Evolutionary conservation across 2,888 invertebrate species (phyloP).

Genomic region (Torymus texanus): DNA sequence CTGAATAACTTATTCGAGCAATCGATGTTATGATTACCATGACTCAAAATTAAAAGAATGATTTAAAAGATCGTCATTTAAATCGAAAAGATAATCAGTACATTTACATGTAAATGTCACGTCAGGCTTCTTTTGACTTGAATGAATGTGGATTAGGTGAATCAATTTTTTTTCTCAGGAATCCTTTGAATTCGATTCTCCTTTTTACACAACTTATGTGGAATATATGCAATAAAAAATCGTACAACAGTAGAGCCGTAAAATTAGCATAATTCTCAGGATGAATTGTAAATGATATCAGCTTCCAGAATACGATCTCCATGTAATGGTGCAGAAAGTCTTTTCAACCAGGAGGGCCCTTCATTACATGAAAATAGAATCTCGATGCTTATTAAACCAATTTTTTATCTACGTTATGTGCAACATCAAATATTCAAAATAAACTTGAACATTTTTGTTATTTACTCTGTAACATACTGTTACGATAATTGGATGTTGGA

Average conservation of each 20-base stretch:
- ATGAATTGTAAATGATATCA: conserved; percentile 21
- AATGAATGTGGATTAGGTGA: not conserved
- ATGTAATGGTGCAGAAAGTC: not conserved
- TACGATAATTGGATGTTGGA: not conserved
- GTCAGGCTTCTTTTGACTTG: not conserved
- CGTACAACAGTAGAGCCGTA: conserved; percentile 14
- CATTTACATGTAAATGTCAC: conserved; percentile 10
- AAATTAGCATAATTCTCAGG: conserved; percentile 17
- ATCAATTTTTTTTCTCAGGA: conserved; percentile 4
- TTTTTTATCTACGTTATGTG: not conserved
- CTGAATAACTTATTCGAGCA: not conserved
- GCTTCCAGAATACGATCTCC: not conserved
- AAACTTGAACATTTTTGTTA: conserved; percentile 1
- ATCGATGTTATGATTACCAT: not conserved
- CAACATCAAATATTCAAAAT: not conserved
- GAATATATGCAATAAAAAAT: conserved; percentile 8
- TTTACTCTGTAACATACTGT: not conserved
- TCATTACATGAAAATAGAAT: not conserved
- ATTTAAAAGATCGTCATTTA: not conserved
- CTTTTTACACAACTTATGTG: conserved; percentile 1
- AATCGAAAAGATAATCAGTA: conserved; percentile 1
- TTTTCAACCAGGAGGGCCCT: not conserved
- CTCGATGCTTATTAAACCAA: not conserved
- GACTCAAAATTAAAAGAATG: not conserved
- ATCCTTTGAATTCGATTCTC: not conserved